Percentiles rank a stretch among this genome's conserved stretches.
phyloP scores from a whole-genome alignment of 2,888 invertebrate species.

The Amorpha juglandis region DNA sequence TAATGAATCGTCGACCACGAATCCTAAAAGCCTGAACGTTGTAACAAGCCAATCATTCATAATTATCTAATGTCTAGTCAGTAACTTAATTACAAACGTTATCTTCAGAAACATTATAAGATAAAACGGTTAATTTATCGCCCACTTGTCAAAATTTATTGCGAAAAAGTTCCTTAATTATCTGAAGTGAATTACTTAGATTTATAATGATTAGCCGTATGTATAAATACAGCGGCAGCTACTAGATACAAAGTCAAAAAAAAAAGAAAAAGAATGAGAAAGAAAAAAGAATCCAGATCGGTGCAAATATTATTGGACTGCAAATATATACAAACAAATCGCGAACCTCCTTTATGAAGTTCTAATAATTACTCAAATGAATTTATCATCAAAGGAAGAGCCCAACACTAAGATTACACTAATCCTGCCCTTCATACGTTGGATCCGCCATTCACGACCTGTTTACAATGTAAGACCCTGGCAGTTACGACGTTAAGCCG shows the following conservation, averaged over 20 bases:
- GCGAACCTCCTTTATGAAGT: too few relatives aligned
- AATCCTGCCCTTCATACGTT: constrained; percentile 23
- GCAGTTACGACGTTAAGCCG: neutral
- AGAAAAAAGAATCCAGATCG: too few relatives aligned
- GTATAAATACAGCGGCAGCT: too few relatives aligned
- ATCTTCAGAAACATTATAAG: neutral
- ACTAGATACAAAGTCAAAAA: too few relatives aligned
- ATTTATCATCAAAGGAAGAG: neutral
- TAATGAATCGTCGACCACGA: too few relatives aligned
- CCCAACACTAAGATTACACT: constrained; percentile 4
- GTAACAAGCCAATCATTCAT: neutral
- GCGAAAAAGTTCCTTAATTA: constrained; percentile 12
- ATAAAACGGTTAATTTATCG: neutral
- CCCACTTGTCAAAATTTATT: neutral
- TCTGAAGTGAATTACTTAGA: neutral
- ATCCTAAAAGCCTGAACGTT: neutral
- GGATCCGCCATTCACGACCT: neutral
- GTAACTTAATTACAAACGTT: constrained; percentile 1
- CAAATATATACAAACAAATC: too few relatives aligned
- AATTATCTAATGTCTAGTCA: constrained; percentile 7
- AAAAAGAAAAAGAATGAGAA: too few relatives aligned
- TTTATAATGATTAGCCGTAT: neutral
- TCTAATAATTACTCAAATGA: constrained; percentile 12
- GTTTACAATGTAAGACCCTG: neutral
- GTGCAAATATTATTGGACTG: too few relatives aligned